Conservation (phyloP, 2,113 vertebrate genomes). For the Eupsittula cactorum region DNA sequence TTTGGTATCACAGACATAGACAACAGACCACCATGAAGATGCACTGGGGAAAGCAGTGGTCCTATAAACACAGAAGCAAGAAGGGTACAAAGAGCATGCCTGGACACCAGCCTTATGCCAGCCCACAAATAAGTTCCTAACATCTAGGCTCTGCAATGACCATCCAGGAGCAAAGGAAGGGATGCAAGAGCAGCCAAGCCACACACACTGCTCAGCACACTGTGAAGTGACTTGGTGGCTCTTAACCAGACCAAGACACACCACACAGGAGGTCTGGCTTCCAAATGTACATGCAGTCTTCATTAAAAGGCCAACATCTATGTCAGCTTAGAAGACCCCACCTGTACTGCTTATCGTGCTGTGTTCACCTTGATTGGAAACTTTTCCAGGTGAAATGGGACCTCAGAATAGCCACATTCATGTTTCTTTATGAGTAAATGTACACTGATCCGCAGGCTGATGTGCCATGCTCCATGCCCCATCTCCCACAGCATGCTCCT, state of each 20-base stretch:
- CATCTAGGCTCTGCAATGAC: neutral
- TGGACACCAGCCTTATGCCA: neutral
- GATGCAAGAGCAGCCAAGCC: neutral
- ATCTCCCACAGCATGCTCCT: neutral
- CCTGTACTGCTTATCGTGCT: neutral
- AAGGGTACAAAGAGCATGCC: rapidly evolving
- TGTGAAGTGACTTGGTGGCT: rapidly evolving
- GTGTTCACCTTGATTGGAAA: neutral
- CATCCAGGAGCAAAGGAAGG: neutral
- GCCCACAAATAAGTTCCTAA: neutral
- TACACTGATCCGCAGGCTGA: rapidly evolving
- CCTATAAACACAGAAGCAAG: neutral
- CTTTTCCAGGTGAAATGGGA: too few relatives aligned
- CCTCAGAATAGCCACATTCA: neutral
- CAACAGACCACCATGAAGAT: neutral
- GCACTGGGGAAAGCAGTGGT: neutral
- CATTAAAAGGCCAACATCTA: neutral
- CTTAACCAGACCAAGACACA: too few relatives aligned
- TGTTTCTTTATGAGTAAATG: neutral
- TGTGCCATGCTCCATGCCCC: neutral
- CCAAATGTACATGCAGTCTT: neutral
- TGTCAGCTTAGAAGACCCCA: neutral
- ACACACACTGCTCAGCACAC: rapidly evolving
- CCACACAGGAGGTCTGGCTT: neutral
- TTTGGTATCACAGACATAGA: neutral